A percentile compares a stretch with the other conserved stretches of the same genome.
phyloP scores from a whole-genome alignment of 2,113 vertebrate genomes.

The Callipepla squamata region DNA sequence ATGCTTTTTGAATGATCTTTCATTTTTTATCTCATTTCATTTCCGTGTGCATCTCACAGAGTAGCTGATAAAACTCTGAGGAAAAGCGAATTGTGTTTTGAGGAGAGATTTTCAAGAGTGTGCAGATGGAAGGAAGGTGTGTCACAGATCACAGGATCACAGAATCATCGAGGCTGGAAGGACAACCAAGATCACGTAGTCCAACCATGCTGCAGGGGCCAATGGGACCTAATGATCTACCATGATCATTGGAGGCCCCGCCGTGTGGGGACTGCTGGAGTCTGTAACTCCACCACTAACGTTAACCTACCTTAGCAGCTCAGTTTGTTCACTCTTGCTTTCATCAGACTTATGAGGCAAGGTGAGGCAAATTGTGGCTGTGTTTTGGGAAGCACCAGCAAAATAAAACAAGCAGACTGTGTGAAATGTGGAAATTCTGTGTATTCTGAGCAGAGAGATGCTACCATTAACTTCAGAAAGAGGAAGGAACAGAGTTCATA shows the following conservation, averaged over 20 bases:
- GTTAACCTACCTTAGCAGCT: background rate
- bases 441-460: background rate
- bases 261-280: background rate
- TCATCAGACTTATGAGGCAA: background rate
- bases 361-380: background rate
- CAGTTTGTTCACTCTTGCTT: background rate
- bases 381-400: slow-evolving; percentile 11
- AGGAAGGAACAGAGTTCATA: background rate
- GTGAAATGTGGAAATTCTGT: background rate
- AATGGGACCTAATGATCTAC: background rate
- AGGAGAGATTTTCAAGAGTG: background rate
- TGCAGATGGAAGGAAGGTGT: slow-evolving; percentile 5
- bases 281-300: background rate
- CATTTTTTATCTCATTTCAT: slow-evolving; percentile 9
- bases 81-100: background rate
- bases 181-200: too few relatives aligned
- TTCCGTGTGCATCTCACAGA: background rate
- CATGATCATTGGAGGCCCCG: background rate
- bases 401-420: background rate
- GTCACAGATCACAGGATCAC: background rate
- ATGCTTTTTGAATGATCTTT: background rate
- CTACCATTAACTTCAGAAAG: background rate
- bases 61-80: background rate
- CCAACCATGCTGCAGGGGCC: background rate
- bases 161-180: too few relatives aligned